Evolutionary conservation across 2,113 vertebrate genomes (phyloP).

Genomic region (Pyrgilauda ruficollis): DNA sequence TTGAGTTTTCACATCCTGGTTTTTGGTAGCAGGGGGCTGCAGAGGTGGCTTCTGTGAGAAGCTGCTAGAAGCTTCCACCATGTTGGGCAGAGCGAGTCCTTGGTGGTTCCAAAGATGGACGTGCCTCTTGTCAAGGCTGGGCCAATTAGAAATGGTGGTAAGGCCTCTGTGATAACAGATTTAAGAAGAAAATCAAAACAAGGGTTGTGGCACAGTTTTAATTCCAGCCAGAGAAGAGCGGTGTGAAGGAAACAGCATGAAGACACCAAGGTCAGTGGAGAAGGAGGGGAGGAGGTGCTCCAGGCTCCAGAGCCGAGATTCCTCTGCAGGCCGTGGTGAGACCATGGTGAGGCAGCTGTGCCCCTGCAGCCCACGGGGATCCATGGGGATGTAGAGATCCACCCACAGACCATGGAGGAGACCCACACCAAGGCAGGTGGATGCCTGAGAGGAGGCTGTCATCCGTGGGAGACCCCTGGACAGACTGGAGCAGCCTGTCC

Average conservation of each 20-base stretch:
- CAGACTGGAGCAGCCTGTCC: neutral
- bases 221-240: accelerated
- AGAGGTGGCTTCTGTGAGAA: neutral
- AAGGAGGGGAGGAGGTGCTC: neutral
- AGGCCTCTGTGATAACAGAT: neutral
- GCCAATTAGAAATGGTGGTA: neutral
- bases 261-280: neutral
- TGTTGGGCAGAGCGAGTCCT: accelerated
- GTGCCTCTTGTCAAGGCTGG: accelerated
- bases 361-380: accelerated
- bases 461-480: neutral
- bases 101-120: neutral
- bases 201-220: neutral
- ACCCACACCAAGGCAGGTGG: too few relatives aligned
- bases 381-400: neutral
- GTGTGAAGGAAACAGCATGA: neutral
- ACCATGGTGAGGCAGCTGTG: neutral
- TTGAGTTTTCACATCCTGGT: neutral
- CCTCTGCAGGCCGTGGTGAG: accelerated
- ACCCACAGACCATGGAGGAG: neutral
- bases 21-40: neutral
- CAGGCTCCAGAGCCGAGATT: neutral
- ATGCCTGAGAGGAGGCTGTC: neutral
- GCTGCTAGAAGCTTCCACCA: neutral
- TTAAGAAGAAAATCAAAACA: neutral